phyloP scores from a whole-genome alignment of 53 echinoderm and acorn worm genomes.

The Paracentrotus lividus region DNA sequence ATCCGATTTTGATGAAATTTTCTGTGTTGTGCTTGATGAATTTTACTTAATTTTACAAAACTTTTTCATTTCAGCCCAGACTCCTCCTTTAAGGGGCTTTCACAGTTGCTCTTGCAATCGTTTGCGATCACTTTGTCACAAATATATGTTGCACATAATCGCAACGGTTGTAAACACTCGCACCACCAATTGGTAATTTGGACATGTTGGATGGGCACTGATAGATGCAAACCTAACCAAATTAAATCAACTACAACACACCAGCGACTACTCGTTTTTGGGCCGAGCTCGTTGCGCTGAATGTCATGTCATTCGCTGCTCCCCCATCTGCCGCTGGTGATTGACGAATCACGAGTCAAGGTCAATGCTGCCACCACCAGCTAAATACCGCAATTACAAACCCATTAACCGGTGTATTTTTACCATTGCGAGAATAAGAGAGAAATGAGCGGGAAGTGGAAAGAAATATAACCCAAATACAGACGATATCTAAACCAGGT shows the following conservation, averaged over 20 bases:
- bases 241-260: not conserved
- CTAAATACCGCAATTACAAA: conserved; percentile 61
- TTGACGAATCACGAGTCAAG: conserved; percentile 39
- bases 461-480: conserved; percentile 37
- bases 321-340: conserved; percentile 25
- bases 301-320: conserved; percentile 22
- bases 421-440: conserved; percentile 28
- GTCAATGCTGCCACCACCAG: conserved; percentile 51
- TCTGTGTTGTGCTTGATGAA: too few relatives aligned
- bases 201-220: too few relatives aligned
- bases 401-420: conserved; percentile 42
- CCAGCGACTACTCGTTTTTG: not conserved
- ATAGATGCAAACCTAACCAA: too few relatives aligned
- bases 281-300: not conserved
- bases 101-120: too few relatives aligned
- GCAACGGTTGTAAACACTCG: too few relatives aligned
- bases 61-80: too few relatives aligned
- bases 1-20: too few relatives aligned
- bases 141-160: too few relatives aligned
- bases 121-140: too few relatives aligned
- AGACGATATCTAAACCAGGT: conserved; percentile 63
- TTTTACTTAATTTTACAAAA: too few relatives aligned
- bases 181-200: too few relatives aligned
- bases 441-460: conserved; percentile 25
- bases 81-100: too few relatives aligned